Base-by-base conservation (phyloP, 2,797 vertebrate species). In the Oreonectes daqikongensis region DNA sequence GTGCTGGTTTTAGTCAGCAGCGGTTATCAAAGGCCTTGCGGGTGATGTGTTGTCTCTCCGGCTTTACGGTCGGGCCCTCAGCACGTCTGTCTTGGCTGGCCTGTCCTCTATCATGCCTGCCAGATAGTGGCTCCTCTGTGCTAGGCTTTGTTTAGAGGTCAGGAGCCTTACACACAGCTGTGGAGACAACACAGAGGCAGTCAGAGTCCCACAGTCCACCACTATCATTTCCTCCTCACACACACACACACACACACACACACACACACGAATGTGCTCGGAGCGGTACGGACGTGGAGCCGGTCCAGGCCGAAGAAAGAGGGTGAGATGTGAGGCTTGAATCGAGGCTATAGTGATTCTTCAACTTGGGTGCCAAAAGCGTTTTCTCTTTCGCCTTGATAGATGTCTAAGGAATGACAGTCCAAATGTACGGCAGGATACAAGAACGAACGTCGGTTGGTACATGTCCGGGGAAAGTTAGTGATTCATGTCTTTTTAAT, bases 101-200 rank as follows among this genome's bases (percentile, higher is more conserved):
- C 80, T 80, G 75, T 78, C 75, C 80, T 80, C 80, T 80, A 82
- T 82, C 80, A 84, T 30, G 83, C 71, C 75, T 84, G 80, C 78
- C 83, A 84, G 80, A 84, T 84, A 84, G 83, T 79, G 83, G 80
- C 77, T 84, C 75, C 75, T 84, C 80, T 82, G 80, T 84, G 80
- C 80, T 55, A 61, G 74, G 80, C 83, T 84, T 84, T 84, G 83
- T 83, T 82, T 75, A 55, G 84, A 79, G 84, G 84, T 85, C 84
- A 83, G 81, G 75, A 79, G 83, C 83, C 81, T 84, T 78, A 83
- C 81, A 83, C 79, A 77, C 84, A 85, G 84, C 84, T 85, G 84
- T 81, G 82, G 79, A 81, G 77, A 81, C 81, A 85, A 85, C 84
- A 85, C 81, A 83, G 84, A 82, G 81, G 72, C 75, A 82, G 78